phyloP scores from a whole-genome alignment of 2,113 vertebrate genomes.

The Jaculus jaculus region DNA sequence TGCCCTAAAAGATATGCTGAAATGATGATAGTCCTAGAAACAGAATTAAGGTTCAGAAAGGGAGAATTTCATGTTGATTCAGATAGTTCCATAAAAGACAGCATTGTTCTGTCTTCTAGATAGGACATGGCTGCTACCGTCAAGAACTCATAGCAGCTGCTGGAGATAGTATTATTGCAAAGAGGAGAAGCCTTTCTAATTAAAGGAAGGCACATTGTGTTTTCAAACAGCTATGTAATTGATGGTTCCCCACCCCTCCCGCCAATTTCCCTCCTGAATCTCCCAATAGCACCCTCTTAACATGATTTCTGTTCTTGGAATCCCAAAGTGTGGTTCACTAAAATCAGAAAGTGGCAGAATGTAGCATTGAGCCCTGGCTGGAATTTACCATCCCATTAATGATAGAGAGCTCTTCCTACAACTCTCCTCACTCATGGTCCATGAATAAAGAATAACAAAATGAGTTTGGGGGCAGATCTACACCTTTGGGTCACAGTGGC shows the following conservation, averaged over 20 bases:
- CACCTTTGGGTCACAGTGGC: slow-evolving; percentile 61
- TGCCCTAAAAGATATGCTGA: not conserved
- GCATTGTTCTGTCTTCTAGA: not conserved
- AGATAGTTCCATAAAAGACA: not conserved
- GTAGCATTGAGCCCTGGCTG: not conserved
- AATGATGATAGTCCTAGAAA: not conserved
- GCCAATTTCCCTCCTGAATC: not conserved
- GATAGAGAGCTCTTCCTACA: not conserved
- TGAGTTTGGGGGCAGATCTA: slow-evolving; percentile 75
- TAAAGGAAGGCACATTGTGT: not conserved
- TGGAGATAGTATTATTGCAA: too few species aligned
- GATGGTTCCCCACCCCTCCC: not conserved
- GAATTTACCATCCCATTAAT: not conserved
- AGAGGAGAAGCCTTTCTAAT: not conserved
- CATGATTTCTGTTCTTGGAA: not conserved
- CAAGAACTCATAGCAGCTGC: not conserved
- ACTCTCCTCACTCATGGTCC: not conserved
- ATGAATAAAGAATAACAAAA: slow-evolving; percentile 72
- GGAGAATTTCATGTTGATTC: not conserved
- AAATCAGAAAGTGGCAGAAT: not conserved
- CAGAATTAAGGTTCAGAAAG: not conserved
- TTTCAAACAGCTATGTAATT: not conserved
- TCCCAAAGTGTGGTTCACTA: not conserved
- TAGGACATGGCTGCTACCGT: too few species aligned
- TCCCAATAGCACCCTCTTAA: not conserved